Conservation (phyloP, 2,113 vertebrate species). For the Eupsittula cactorum region DNA sequence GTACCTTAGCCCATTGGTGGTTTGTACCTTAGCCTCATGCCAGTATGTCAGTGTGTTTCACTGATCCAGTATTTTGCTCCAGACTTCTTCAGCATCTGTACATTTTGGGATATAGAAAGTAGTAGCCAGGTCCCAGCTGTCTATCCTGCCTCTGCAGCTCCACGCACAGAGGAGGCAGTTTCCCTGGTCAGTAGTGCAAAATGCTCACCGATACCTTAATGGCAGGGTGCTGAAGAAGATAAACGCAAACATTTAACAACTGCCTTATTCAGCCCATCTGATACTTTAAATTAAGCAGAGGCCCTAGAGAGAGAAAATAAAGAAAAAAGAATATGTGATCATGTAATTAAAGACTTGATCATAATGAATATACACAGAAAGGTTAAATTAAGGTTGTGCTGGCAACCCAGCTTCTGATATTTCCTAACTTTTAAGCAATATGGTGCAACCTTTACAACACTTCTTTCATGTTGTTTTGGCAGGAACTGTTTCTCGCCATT, state of each 20-base stretch:
- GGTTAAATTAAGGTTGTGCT: conserved; percentile 37
- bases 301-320: conserved; percentile 6
- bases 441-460: conserved; percentile 22
- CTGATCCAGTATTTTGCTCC: not conserved
- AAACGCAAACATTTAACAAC: conserved; percentile 16
- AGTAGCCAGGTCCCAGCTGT: not conserved
- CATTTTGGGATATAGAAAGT: not conserved
- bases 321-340: not conserved
- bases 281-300: not conserved
- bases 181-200: not conserved
- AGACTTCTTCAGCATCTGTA: not conserved
- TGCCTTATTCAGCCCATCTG: not conserved
- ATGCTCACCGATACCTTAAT: not conserved
- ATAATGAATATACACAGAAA: not conserved
- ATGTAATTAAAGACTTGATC: conserved; percentile 23
- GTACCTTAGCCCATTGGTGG: not conserved
- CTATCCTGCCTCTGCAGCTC: not conserved
- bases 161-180: not conserved
- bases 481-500: not conserved
- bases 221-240: not conserved
- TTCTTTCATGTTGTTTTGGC: conserved; percentile 29
- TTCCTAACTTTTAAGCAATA: conserved; percentile 33
- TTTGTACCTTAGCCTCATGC: not conserved
- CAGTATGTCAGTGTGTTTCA: not conserved
- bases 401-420: not conserved